Evolutionary conservation across 2,113 vertebrate genomes (phyloP), one percentile per base, ranked within the genome.

Genomic region (Cephalopholis sonnerati): DNA sequence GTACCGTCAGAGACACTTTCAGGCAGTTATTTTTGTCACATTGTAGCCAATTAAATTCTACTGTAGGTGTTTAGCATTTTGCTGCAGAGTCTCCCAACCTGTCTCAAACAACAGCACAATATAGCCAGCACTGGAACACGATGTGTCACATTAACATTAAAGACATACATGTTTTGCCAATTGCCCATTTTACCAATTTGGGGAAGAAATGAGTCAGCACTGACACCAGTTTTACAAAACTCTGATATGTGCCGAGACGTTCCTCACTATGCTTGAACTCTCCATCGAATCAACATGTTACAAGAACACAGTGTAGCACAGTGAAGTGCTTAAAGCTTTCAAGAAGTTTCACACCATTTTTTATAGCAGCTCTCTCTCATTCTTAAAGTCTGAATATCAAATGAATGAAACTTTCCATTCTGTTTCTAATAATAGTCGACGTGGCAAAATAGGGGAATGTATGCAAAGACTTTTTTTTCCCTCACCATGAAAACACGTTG

Each of bases 1-100:
- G 27, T 67, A 55, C 74, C 74, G 74, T 53, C 59, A 66, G 54
- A 87, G 55, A 87, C 65, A 68, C 69, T 88, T 76, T 27, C 68
- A 76, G 62, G 54, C n/a, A 41, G 82, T 79, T 92, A 90, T 91
- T 92, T 90, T 75, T 85, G 84, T 88, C 84, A 81, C 82, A 81
- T 51, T 20, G 67, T 22, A 59, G 81, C 84, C 91, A 91, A 93
- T 93, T 92, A 91, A 87, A 91, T 67, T 77, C 18, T 55, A 54
- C 66, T 71, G 81, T 74, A 69, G 86, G 69, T 83, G 78, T 82
- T 87, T 62, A 87, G 48, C n/a, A 65, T 85, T 79, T 77, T 53
- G 44, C 63, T 70, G 76, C 57, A 61, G 54, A 77, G n/a, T 51
- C 46, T 59, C 63, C 18, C 13, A 51, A 36, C 58, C 18, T 24